Evolutionary conservation across 2,797 vertebrate genomes (phyloP).

Genomic region (Distichodus sexfasciatus): DNA sequence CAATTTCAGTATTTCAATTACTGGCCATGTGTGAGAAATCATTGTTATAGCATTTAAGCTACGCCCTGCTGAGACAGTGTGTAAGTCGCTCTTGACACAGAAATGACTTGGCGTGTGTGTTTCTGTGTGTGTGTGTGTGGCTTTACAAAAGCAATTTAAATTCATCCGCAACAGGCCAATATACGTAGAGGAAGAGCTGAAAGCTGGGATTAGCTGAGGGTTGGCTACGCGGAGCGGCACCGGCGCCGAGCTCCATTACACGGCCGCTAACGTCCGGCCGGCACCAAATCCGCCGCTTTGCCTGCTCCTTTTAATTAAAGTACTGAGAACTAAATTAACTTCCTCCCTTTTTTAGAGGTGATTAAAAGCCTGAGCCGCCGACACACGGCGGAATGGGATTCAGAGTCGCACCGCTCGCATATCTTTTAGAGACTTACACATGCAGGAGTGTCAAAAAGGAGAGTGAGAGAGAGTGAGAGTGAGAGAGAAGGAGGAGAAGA

Average conservation of each 20-base stretch:
- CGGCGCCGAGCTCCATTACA: slow-evolving; percentile 59
- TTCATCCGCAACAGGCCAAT: slow-evolving; percentile 27
- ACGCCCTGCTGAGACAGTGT: background rate
- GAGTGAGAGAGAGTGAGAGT: background rate
- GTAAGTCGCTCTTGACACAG: slow-evolving; percentile 7
- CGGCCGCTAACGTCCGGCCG: slow-evolving; percentile 52
- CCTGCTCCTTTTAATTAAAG: slow-evolving; percentile 69
- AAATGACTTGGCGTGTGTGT: background rate
- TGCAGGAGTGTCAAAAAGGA: background rate
- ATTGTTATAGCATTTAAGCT: slow-evolving; percentile 7
- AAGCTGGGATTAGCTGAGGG: slow-evolving; percentile 42
- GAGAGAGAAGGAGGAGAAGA: background rate
- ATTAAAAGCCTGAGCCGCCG: slow-evolving; percentile 28
- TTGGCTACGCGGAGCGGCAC: slow-evolving; percentile 45
- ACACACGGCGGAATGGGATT: slow-evolving; percentile 24
- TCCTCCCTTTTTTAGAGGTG: slow-evolving; percentile 29
- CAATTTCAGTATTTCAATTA: background rate
- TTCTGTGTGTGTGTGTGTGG: background rate
- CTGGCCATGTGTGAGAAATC: background rate
- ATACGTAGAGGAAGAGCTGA: background rate
- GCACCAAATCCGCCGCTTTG: slow-evolving; percentile 62
- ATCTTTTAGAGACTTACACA: background rate
- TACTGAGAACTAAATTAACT: slow-evolving; percentile 63
- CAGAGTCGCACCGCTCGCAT: background rate
- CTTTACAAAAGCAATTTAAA: slow-evolving; percentile 32